A percentile compares a stretch with the other conserved stretches of the same genome.
These are phyloP conservation scores for Lerema accius DNA, from an alignment of 1,140 invertebrate species.

Conservation along the genomic window DNA sequence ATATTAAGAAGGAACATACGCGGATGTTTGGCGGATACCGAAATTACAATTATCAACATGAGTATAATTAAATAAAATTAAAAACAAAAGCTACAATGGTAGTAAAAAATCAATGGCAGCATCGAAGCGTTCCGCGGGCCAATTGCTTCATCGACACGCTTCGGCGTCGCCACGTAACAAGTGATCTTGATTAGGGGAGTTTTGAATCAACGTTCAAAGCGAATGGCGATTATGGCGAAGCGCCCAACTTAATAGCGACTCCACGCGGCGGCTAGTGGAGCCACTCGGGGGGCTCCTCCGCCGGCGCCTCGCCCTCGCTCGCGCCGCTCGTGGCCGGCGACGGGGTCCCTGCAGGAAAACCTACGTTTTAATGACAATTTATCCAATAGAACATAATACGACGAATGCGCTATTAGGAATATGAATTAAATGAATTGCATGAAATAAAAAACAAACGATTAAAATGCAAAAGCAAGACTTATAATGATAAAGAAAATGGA, in stretches of 20 bases:
- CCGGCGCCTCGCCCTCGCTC: slow-evolving; percentile 38
- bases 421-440: too few relatives aligned
- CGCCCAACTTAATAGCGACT: slow-evolving; percentile 74
- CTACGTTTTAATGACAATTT: background rate
- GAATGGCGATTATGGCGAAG: slow-evolving; percentile 58
- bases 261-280: slow-evolving; percentile 39
- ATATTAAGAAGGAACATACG: slow-evolving; percentile 46
- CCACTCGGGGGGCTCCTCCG: slow-evolving; percentile 26
- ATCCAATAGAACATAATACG: too few relatives aligned
- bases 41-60: too few relatives aligned
- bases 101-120: slow-evolving; percentile 21
- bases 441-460: too few relatives aligned
- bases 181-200: background rate
- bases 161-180: slow-evolving; percentile 4
- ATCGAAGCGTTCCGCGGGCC: slow-evolving; percentile 11
- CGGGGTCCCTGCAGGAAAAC: slow-evolving; percentile 42
- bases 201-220: slow-evolving; percentile 42
- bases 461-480: too few relatives aligned
- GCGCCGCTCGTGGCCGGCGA: slow-evolving; percentile 45
- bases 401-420: too few relatives aligned
- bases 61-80: slow-evolving; percentile 14
- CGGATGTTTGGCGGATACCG: slow-evolving; percentile 18
- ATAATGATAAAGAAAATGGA: too few relatives aligned
- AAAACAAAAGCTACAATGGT: background rate
- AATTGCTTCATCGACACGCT: slow-evolving; percentile 1